Conservation (phyloP, 2,888 invertebrate genomes). For the Acrocyrtus sp. region DNA sequence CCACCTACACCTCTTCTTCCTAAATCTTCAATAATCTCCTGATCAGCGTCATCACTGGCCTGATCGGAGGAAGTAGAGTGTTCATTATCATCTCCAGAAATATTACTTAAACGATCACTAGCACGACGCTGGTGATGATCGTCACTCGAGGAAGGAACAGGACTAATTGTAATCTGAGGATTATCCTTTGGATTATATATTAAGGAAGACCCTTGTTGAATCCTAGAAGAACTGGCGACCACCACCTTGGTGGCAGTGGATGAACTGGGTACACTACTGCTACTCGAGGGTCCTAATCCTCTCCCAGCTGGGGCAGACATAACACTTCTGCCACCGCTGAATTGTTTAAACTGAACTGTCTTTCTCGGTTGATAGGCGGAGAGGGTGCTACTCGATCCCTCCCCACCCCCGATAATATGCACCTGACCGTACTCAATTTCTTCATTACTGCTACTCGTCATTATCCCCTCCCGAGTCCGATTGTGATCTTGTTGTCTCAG, state of each 20-base stretch:
- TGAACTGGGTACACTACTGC: background rate
- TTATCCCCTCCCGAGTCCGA: conserved; percentile 7
- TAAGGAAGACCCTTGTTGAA: conserved; percentile 23
- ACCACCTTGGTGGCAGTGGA: conserved; percentile 25
- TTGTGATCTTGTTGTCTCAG: too few relatives aligned
- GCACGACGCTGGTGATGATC: background rate
- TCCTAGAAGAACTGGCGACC: conserved; percentile 26
- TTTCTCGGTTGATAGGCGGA: conserved; percentile 19
- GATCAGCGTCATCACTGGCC: conserved; percentile 37
- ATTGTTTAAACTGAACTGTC: conserved; percentile 36
- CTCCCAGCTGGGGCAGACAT: conserved; percentile 36
- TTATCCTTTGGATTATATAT: conserved; percentile 25
- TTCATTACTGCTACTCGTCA: conserved; percentile 10
- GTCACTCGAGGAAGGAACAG: conserved; percentile 3
- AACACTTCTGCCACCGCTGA: conserved; percentile 10
- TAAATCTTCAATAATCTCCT: conserved; percentile 38
- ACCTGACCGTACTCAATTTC: conserved; percentile 6
- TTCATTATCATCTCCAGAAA: conserved; percentile 34
- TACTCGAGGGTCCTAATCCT: too few relatives aligned
- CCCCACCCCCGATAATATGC: conserved; percentile 8
- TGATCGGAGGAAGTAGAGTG: conserved; percentile 43
- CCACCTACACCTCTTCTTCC: background rate
- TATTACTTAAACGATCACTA: conserved; percentile 9
- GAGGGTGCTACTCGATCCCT: conserved; percentile 18
- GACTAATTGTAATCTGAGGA: conserved; percentile 35